Conservation (phyloP, 1,140 invertebrate genomes). For the Leptinotarsa texana region DNA sequence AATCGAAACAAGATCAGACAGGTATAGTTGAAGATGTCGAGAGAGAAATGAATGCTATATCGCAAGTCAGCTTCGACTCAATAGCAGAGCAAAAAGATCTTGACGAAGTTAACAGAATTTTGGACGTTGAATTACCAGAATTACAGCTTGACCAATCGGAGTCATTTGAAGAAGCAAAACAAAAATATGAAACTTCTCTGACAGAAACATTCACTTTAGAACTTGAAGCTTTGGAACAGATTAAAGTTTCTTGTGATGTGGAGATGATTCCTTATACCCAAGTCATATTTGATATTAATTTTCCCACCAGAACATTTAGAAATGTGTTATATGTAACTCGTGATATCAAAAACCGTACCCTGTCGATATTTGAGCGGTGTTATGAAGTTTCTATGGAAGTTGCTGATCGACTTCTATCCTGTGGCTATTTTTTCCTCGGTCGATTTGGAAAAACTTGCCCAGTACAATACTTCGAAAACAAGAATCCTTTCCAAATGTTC, state of each 20-base stretch:
- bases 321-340: constrained; percentile 50
- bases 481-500: constrained; percentile 58
- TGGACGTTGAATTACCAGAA: constrained; percentile 53
- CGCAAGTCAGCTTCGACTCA: constrained; percentile 46
- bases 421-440: constrained; percentile 63
- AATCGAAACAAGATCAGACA: constrained; percentile 9
- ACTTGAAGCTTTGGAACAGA: constrained; percentile 48
- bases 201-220: constrained; percentile 56
- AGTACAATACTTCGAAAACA: constrained; percentile 59
- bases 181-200: constrained; percentile 56
- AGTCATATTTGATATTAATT: constrained; percentile 53
- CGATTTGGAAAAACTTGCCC: constrained; percentile 64
- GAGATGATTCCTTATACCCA: constrained; percentile 57
- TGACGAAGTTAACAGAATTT: constrained; percentile 41
- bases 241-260: constrained; percentile 53
- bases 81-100: constrained; percentile 49
- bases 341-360: constrained; percentile 54
- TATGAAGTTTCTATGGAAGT: constrained; percentile 58
- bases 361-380: constrained; percentile 61
- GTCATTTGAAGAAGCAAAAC: constrained; percentile 54
- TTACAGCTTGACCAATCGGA: constrained; percentile 57
- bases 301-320: constrained; percentile 52
- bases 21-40: constrained; percentile 32
- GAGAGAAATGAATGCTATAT: constrained; percentile 27
- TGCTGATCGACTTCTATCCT: constrained; percentile 59